These are phyloP conservation scores for Centropristis striata DNA, from an alignment of 2,113 vertebrate genomes.

Conservation along the genomic window DNA sequence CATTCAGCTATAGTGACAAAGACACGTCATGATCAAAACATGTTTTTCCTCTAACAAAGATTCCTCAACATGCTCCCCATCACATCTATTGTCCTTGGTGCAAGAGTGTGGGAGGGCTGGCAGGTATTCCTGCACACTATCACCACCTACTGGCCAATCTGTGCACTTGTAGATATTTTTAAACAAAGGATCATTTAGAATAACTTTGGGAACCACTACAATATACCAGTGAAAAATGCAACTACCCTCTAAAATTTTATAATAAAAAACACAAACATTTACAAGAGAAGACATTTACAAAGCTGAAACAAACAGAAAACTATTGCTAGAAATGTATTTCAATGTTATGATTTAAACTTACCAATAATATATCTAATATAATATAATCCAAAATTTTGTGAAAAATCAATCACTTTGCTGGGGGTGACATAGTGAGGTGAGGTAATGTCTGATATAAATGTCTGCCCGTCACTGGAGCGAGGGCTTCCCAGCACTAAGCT, in stretches of 20 bases:
- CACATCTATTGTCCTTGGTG: conserved; percentile 74
- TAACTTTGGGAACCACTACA: conserved; percentile 15
- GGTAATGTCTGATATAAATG: conserved; percentile 73
- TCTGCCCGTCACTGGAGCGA: conserved; percentile 47
- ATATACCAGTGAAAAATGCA: background rate
- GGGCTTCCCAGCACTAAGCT: conserved; percentile 71
- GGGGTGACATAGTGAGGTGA: conserved; percentile 46
- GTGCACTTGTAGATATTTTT: background rate
- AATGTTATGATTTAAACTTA: background rate
- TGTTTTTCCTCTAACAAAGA: conserved; percentile 77
- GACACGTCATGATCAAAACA: conserved; percentile 68
- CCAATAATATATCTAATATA: background rate
- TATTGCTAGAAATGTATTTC: background rate
- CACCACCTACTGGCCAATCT: conserved; percentile 71
- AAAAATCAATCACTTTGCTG: background rate
- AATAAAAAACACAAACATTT: background rate
- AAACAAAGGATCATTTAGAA: conserved; percentile 74
- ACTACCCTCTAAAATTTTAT: background rate
- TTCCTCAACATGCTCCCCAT: conserved; percentile 74
- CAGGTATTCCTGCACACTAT: conserved; percentile 9
- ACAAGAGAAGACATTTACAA: background rate
- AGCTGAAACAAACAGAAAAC: background rate
- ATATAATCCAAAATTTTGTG: background rate
- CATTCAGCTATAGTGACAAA: conserved; percentile 34
- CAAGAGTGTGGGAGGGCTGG: conserved; percentile 29